A percentile compares a stretch with the other conserved stretches of the same genome.
phyloP scores from a whole-genome alignment of 2,888 invertebrate genomes.

The Pristionchus japonicus region DNA sequence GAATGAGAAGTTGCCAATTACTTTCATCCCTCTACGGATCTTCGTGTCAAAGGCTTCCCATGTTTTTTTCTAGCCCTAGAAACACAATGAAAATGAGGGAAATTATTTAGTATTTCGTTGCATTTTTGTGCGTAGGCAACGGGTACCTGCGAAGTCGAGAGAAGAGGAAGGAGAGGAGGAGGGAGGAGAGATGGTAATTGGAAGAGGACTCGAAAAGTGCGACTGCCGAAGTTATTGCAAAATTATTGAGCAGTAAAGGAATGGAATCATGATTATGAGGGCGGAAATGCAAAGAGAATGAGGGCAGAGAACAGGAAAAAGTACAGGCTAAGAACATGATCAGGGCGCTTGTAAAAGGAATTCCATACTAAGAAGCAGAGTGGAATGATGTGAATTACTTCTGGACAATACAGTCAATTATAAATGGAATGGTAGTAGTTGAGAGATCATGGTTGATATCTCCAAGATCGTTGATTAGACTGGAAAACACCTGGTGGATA shows the following conservation, averaged over 20 bases:
- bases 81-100: not conserved
- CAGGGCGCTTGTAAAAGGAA: not conserved
- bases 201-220: not conserved
- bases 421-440: not conserved
- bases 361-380: not conserved
- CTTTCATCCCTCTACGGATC: not conserved
- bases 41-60: not conserved
- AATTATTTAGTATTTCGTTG: constrained; percentile 17
- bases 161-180: not conserved
- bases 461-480: not conserved
- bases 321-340: not conserved
- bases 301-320: not conserved
- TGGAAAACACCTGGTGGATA: not conserved
- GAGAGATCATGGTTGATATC: not conserved
- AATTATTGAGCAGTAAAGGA: not conserved
- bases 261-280: not conserved
- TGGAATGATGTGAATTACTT: not conserved
- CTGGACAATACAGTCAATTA: not conserved
- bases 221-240: not conserved
- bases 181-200: not conserved
- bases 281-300: not conserved
- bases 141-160: not conserved
- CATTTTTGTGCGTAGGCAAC: not conserved
- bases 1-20: not conserved
- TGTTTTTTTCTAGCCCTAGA: not conserved